Evolutionary conservation across 2,113 vertebrate genomes (phyloP).

Genomic region (Forbesichthys agassizii): DNA sequence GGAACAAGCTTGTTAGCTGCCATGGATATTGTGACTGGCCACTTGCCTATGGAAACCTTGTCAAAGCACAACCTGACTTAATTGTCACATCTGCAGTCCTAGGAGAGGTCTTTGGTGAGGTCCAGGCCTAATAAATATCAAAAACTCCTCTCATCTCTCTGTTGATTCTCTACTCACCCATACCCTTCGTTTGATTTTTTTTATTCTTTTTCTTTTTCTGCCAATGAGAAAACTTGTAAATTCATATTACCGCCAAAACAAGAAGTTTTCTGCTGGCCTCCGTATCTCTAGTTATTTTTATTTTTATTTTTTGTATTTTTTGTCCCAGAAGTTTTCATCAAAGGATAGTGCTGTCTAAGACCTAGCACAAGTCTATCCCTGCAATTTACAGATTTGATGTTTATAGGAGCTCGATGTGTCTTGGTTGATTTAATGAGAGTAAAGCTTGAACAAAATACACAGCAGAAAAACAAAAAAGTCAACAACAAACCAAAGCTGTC

Average conservation of each 20-base stretch:
- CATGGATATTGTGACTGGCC: slow-evolving; percentile 96
- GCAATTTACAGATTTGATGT: slow-evolving; percentile 81
- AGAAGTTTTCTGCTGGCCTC: slow-evolving; percentile 74
- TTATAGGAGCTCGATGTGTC: slow-evolving; percentile 74
- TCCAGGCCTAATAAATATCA: slow-evolving; percentile 90
- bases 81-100: slow-evolving; percentile 97
- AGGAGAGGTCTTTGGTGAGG: slow-evolving; percentile 87
- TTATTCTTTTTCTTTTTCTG: slow-evolving; percentile 38
- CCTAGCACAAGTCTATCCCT: slow-evolving; percentile 73
- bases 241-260: slow-evolving; percentile 87
- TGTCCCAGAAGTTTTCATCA: slow-evolving; percentile 82
- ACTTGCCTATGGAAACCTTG: slow-evolving; percentile 98
- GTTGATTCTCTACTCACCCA: slow-evolving; percentile 40
- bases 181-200: not conserved
- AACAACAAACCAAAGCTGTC: slow-evolving; percentile 15
- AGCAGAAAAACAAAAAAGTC: slow-evolving; percentile 25
- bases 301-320: slow-evolving; percentile 58
- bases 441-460: slow-evolving; percentile 70
- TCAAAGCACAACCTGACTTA: slow-evolving; percentile 97
- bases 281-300: slow-evolving; percentile 72
- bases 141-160: slow-evolving; percentile 88
- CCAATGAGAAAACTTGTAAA: slow-evolving; percentile 87
- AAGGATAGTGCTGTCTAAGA: slow-evolving; percentile 73
- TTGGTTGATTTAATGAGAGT: slow-evolving; percentile 78
- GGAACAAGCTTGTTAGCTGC: slow-evolving; percentile 98